phyloP scores from a whole-genome alignment of 2,113 vertebrate genomes.

The Ariopsis seemanni region DNA sequence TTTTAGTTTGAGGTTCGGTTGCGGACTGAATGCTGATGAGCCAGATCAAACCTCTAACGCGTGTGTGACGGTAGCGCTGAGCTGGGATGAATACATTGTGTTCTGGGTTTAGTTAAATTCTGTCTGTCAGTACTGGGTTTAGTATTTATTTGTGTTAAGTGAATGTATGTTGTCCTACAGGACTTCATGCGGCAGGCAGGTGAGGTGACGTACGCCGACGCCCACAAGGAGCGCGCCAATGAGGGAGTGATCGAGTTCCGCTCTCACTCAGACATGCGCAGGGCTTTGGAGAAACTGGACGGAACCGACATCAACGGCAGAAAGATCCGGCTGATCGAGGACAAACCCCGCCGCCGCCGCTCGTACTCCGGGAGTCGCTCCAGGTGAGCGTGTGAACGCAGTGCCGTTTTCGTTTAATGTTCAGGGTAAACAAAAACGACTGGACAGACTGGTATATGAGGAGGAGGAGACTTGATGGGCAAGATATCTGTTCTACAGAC shows the following conservation, averaged over 20 bases:
- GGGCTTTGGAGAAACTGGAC: conserved; percentile 92
- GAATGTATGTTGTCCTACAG: conserved; percentile 59
- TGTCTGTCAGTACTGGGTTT: not conserved
- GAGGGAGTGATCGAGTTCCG: conserved; percentile 97
- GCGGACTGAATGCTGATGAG: not conserved
- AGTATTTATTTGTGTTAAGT: too few relatives aligned
- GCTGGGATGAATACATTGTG: too few relatives aligned
- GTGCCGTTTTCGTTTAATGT: not conserved
- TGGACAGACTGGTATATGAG: not conserved
- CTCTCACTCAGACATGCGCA: conserved; percentile 89
- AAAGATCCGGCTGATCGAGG: conserved; percentile 92
- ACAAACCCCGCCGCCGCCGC: conserved; percentile 81
- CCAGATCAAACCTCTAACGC: too few relatives aligned
- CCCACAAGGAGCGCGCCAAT: conserved; percentile 95
- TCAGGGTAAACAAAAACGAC: not conserved
- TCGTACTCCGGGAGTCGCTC: conserved; percentile 94
- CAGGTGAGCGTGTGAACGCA: conserved; percentile 70
- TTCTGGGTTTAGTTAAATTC: too few relatives aligned
- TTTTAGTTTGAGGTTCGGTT: too few relatives aligned
- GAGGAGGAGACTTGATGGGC: not conserved
- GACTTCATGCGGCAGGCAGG: conserved; percentile 99
- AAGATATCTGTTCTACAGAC: not conserved
- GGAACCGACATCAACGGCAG: conserved; percentile 95
- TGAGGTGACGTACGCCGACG: conserved; percentile 96
- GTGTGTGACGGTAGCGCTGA: too few relatives aligned